phyloP scores from a whole-genome alignment of 2,113 vertebrate species.

The Gracilinanus agilis region DNA sequence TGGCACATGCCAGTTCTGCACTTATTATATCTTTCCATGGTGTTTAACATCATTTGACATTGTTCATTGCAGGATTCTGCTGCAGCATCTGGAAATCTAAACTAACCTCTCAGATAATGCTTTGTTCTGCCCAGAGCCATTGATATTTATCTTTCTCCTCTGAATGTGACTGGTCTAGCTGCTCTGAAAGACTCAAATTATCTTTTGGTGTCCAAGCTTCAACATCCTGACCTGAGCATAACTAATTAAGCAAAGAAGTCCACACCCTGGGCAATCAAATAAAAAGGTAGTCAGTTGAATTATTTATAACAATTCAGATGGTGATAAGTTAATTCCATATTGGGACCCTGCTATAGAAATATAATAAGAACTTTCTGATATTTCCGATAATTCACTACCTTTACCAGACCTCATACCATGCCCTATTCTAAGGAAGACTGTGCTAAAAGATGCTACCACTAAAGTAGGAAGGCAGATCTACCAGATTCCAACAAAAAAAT shows the following conservation, averaged over 20 bases:
- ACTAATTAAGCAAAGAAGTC: constrained; percentile 62
- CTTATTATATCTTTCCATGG: constrained; percentile 70
- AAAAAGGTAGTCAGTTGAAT: not conserved
- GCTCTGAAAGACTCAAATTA: constrained; percentile 40
- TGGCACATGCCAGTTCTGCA: constrained; percentile 28
- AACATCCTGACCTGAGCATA: constrained; percentile 53
- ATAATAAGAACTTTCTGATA: not conserved
- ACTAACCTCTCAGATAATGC: constrained; percentile 64
- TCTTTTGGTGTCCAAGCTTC: constrained; percentile 54
- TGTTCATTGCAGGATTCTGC: constrained; percentile 69
- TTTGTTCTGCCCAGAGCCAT: constrained; percentile 72
- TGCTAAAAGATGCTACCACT: not conserved
- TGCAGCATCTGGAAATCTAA: constrained; percentile 78
- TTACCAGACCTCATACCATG: not conserved
- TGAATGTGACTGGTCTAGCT: constrained; percentile 64
- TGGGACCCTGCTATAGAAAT: not conserved
- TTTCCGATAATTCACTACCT: not conserved
- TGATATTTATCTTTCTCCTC: constrained; percentile 78
- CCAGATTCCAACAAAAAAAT: not conserved
- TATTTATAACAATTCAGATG: not conserved
- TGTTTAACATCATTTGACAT: constrained; percentile 77
- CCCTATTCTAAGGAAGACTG: not conserved
- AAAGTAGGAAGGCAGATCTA: not conserved
- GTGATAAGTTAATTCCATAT: not conserved
- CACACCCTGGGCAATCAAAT: not conserved